Evolutionary conservation across 2,888 invertebrate species (phyloP), one percentile per base, ranked within the genome.

Genomic region (Melanargia galathea): DNA sequence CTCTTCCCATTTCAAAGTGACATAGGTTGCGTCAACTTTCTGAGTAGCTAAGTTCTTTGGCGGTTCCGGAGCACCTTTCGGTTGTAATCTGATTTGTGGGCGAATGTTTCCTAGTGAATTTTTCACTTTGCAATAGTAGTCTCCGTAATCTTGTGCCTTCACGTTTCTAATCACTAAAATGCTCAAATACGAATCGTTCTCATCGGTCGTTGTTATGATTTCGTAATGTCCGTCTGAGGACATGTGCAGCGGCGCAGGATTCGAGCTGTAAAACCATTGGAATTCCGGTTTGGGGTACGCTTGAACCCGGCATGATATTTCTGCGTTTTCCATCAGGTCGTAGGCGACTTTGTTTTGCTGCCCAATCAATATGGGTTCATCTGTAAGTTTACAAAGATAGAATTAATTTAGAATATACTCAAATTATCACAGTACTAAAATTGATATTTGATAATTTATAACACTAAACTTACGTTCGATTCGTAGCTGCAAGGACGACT

Each of bases 281-380:
- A 98, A 97, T 79, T 97, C 97, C 0, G 98, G 97, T 75, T 96
- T 96, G 0, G 98, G 98, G 84, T 97, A 98, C 0, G 98, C 97
- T 79, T 97, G 96, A 13, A 98, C 97, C 77, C 95, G 94, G 83
- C 98, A 98, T 0, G 95, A 93, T 24, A 98, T 96, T 82, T 96
- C 95, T 0, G 97, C 97, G 0, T 95, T 95, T 84, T 97, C 97
- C 65, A 94, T 92, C 6, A 96, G 85, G 79, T 97, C 97, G 78
- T 95, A 97, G 0, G 98, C 98, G 0, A 97, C 97, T 87, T 97
- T 97, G 76, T 95, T 95, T 82, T 97, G 96, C 75, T 96, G 95
- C 80, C 96, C 95, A 40, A 97, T 92, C 30, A 96, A 94, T 72
- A 98, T 96, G 1, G 98, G 98, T 80, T 96, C 95, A 84, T 98